Base-by-base conservation (phyloP, 2,797 vertebrate genomes). In the Spinus olivaceus region DNA sequence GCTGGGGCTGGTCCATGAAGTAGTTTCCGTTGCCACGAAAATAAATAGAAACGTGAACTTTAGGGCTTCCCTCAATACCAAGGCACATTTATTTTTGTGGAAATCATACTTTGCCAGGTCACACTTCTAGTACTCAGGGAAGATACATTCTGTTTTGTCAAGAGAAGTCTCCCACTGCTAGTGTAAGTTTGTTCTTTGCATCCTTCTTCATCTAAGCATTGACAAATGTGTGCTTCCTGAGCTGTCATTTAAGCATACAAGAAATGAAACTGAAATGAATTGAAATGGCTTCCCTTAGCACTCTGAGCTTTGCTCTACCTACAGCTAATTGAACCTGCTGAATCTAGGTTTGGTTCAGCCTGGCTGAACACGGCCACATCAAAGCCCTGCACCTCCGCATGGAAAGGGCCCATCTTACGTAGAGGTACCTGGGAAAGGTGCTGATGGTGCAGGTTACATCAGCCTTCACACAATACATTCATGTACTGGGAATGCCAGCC, bases 111-210 rank as follows among this genome's bases (percentile, higher is more conserved):
- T 86, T 51, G 81, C 30, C 76, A 90, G 84, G 80, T 96, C 88
- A 93, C 64, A 77, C 46, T 92, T 95, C 94, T 92, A 89, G 72
- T 92, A 44, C 71, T 85, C 50, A 53, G 77, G 96, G 84, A 97
- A 96, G 91, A 95, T 57, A 44, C 8, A 15, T 60, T 88, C 79
- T 92, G 65, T 91, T 85, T 90, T 95, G 90, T 80, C 86, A 96
- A 90, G 81, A 93, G 88, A 95, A 95, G 86, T 69, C 94, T 95
- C 96, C 94, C 47, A n/a, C 94, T 96, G 96, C 90, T 95, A 73
- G 42, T 47, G n/a, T 74, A 84, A 95, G 92, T 97, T 97, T 97
- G 93, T 92, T 94, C 81, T 96, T 92, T 73, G 94, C 87, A 72
- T 94, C 82, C 88, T 97, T 92, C 94, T 90, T 97, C 95, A 97